A percentile compares a stretch with the other conserved stretches of the same genome.
These are phyloP conservation scores for Rhopilema esculentum DNA, from an alignment of 30 jellyfish, hydroid and myxozoan species.

Conservation along the genomic window DNA sequence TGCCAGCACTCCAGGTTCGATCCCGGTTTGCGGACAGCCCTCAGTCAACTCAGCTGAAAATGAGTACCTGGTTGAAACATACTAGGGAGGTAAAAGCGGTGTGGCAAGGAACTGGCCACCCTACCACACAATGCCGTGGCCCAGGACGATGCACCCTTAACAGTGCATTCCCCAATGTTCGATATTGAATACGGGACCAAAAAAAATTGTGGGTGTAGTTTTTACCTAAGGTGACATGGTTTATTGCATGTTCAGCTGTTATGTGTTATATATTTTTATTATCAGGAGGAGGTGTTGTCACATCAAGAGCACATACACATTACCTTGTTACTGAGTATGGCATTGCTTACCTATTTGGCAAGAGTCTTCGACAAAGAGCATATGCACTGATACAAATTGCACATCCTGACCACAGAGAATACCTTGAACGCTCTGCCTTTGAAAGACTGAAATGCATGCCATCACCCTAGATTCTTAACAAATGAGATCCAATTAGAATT, in stretches of 20 bases:
- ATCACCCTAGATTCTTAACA: slow-evolving; percentile 53
- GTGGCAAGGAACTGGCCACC: too few species aligned
- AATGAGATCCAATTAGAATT: background rate
- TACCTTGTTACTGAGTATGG: slow-evolving; percentile 90
- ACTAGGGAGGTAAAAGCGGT: too few species aligned
- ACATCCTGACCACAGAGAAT: slow-evolving; percentile 88
- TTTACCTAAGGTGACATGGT: background rate
- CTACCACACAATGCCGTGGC: too few species aligned
- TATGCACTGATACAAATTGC: slow-evolving; percentile 83
- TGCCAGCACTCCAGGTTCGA: too few species aligned
- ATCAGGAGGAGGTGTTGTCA: slow-evolving; percentile 83
- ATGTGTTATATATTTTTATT: background rate
- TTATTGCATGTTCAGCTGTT: background rate
- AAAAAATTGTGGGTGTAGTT: too few species aligned
- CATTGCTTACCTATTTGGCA: slow-evolving; percentile 81
- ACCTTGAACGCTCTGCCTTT: slow-evolving; percentile 80
- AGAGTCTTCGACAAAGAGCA: slow-evolving; percentile 87
- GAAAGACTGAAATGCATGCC: slow-evolving; percentile 90
- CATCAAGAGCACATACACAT: slow-evolving; percentile 88
- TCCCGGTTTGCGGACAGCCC: too few species aligned
- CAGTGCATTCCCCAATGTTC: too few species aligned
- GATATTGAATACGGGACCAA: too few species aligned
- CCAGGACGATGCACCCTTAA: too few species aligned
- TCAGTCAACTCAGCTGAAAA: too few species aligned
- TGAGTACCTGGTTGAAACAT: too few species aligned